Percentiles rank a stretch among this genome's conserved stretches.
Conservation (phyloP, 1,140 invertebrate species). For the Centruroides vittatus region DNA sequence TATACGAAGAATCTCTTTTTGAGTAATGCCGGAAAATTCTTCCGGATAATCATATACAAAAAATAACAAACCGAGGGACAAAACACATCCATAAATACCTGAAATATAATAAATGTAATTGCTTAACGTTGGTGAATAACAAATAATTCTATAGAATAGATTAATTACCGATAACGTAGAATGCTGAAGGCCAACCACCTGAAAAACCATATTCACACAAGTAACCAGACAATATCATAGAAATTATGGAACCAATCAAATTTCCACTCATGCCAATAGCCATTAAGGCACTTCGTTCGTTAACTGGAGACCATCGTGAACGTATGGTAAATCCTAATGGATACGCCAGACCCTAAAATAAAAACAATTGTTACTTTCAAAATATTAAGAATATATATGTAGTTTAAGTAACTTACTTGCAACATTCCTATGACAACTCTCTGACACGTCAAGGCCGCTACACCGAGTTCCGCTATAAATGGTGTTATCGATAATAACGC, state of each 20-base stretch:
- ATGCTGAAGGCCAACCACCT: constrained; percentile 50
- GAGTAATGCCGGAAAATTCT: no score
- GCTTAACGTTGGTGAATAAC: no score
- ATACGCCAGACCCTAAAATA: no score
- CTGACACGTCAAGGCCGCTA: constrained; percentile 26
- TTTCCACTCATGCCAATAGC: constrained; percentile 15
- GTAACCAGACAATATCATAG: constrained; percentile 21
- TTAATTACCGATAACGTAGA: constrained; percentile 46
- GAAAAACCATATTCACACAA: constrained; percentile 28
- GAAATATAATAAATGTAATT: no score
- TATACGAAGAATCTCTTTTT: no score
- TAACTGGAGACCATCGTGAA: constrained; percentile 18
- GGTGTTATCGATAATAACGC: constrained; percentile 68
- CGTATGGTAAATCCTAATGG: constrained; percentile 28
- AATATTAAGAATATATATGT: no score
- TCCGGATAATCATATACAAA: no score
- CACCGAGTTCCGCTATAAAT: constrained; percentile 30
- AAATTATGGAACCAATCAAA: constrained; percentile 24
- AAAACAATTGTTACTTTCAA: no score
- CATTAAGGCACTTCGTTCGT: constrained; percentile 10
- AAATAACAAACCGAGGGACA: no score
- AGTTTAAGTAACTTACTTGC: constrained; percentile 15
- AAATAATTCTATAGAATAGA: no score
- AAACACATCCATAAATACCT: no score
- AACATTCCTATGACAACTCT: constrained; percentile 28